Conservation (phyloP, 2,888 invertebrate genomes). For the Azorinus chamasolen region DNA sequence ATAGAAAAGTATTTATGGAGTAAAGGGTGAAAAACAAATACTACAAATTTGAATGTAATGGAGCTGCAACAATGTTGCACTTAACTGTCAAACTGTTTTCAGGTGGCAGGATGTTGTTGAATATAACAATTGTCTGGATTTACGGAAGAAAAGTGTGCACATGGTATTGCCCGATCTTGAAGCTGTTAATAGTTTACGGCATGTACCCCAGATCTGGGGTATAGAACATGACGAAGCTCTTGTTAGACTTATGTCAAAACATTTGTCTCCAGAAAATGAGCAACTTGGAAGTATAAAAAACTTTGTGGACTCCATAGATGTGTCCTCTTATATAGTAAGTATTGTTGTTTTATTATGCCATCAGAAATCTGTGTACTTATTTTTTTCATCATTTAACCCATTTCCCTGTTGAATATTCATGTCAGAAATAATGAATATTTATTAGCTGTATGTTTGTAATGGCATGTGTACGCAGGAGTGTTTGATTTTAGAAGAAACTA, state of each 20-base stretch:
- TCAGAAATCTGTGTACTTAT: no score
- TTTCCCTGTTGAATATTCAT: no score
- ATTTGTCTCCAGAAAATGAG: slow-evolving; percentile 80
- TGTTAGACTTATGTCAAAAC: slow-evolving; percentile 82
- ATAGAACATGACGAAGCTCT: slow-evolving; percentile 84
- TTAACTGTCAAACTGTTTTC: slow-evolving; percentile 15
- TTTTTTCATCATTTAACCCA: no score
- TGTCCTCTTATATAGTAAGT: slow-evolving; percentile 84
- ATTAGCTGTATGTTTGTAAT: no score
- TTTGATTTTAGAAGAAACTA: no score
- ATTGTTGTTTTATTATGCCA: not conserved
- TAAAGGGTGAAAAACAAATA: not conserved
- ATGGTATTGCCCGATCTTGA: slow-evolving; percentile 73
- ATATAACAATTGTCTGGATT: slow-evolving; percentile 77
- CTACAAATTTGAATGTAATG: not conserved
- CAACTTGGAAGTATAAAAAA: slow-evolving; percentile 83
- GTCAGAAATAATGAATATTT: no score
- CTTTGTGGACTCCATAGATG: slow-evolving; percentile 84
- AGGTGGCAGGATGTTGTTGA: slow-evolving; percentile 84
- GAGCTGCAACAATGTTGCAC: not conserved
- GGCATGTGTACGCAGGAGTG: no score
- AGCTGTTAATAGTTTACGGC: slow-evolving; percentile 75
- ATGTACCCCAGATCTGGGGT: slow-evolving; percentile 80
- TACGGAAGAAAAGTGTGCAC: slow-evolving; percentile 66
- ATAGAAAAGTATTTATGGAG: not conserved